These are phyloP conservation scores for Chaenodraco wilsoni DNA, from an alignment of 2,797 vertebrate genomes.

Conservation along the genomic window DNA sequence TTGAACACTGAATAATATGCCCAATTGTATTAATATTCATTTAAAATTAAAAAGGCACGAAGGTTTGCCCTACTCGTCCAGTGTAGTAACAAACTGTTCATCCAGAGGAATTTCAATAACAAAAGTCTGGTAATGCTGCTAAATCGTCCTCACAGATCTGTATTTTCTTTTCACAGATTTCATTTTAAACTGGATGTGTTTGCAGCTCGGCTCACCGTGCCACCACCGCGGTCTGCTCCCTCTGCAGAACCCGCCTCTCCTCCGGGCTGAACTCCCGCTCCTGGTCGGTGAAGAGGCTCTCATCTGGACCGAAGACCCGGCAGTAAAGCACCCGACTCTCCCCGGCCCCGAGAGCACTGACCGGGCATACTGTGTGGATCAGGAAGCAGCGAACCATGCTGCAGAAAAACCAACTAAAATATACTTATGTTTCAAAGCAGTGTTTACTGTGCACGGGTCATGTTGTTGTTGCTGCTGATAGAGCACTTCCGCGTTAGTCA, in stretches of 20 bases:
- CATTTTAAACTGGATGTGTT: no score
- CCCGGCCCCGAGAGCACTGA: conserved; percentile 65
- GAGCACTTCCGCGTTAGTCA: conserved; percentile 79
- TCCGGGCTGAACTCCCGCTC: conserved; percentile 56
- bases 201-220: conserved; percentile 79
- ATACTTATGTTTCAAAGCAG: rapidly evolving
- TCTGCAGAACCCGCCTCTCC: conserved; percentile 81
- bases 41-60: no score
- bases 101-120: no score
- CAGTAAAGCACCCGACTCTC: conserved; percentile 87
- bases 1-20: no score
- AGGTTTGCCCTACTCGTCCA: no score
- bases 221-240: conserved; percentile 83
- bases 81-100: no score
- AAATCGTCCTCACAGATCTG: no score
- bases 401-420: rapidly evolving
- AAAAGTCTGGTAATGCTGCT: no score
- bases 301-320: conserved; percentile 83
- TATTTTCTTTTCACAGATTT: no score
- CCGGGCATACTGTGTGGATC: conserved; percentile 85
- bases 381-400: conserved; percentile 89
- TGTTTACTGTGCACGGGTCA: neutral
- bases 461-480: rapidly evolving
- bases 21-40: no score
- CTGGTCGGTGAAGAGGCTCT: conserved; percentile 26